Percentiles rank a stretch among this genome's conserved stretches.
Evolutionary conservation across 2,797 vertebrate species (phyloP).

Genomic region (Argentina silus): DNA sequence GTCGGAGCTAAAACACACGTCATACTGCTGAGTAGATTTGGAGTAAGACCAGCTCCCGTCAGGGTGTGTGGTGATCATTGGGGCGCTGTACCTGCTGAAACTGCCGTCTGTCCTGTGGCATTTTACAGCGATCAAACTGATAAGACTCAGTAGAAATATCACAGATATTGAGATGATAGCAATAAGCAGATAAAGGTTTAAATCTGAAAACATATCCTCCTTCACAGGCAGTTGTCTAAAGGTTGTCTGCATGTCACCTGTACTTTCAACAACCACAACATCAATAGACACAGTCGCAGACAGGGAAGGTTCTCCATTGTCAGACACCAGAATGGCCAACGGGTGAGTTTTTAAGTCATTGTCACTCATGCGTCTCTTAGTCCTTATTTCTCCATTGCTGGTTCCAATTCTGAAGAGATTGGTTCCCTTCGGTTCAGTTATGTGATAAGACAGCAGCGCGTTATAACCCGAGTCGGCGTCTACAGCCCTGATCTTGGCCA

Average conservation of each 20-base stretch:
- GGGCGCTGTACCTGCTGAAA: conserved; percentile 10
- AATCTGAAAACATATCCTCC: conserved; percentile 9
- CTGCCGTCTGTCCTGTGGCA: conserved; percentile 11
- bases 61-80: conserved; percentile 9
- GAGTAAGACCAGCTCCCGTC: conserved; percentile 22
- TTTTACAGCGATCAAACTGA: conserved; percentile 14
- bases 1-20: conserved; percentile 15
- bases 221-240: not conserved
- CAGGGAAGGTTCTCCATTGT: conserved; percentile 13
- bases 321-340: conserved; percentile 7
- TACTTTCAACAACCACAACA: conserved; percentile 15
- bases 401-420: conserved; percentile 12
- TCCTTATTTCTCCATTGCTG: conserved; percentile 2
- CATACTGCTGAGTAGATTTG: conserved; percentile 20
- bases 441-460: conserved; percentile 10
- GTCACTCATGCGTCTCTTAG: conserved; percentile 21
- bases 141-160: conserved; percentile 7
- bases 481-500: conserved; percentile 15
- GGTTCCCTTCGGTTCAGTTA: conserved; percentile 7
- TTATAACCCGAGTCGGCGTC: conserved; percentile 11
- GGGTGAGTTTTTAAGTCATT: conserved; percentile 17
- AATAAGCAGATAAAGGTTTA: conserved; percentile 8
- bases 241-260: not conserved
- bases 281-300: conserved; percentile 13
- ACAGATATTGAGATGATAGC: conserved; percentile 5